Percentiles rank a stretch among this genome's conserved stretches.
Conservation (phyloP, 2,113 vertebrate genomes). For the Archilochus colubris region DNA sequence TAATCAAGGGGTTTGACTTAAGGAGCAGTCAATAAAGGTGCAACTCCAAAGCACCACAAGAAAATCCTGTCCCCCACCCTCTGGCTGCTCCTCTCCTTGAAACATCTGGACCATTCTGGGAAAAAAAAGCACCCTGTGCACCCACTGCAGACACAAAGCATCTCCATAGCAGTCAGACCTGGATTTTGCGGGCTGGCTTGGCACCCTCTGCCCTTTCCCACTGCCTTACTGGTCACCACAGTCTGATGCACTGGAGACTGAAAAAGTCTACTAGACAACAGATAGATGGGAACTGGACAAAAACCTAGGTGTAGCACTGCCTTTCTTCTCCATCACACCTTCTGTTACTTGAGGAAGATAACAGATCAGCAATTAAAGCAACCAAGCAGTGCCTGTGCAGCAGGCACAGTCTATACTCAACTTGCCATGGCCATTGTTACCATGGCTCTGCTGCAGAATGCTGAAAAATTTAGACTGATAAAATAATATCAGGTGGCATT, state of each 20-base stretch:
- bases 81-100: not conserved
- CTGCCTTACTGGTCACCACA: not conserved
- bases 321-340: not conserved
- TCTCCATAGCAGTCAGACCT: fast-evolving
- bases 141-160: not conserved
- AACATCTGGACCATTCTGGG: not conserved
- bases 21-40: not conserved
- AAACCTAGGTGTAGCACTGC: not conserved
- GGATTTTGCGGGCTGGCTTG: not conserved
- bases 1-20: fast-evolving
- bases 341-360: not conserved
- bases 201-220: not conserved
- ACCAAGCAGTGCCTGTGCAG: not conserved
- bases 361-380: conserved; percentile 50
- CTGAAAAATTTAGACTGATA: not conserved
- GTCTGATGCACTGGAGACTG: not conserved
- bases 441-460: not conserved
- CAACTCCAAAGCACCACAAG: not conserved
- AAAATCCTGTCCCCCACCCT: not conserved
- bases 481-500: conserved; percentile 36
- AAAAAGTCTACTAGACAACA: not conserved
- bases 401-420: not conserved
- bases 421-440: not conserved
- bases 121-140: not conserved
- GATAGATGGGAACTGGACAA: not conserved